These are phyloP conservation scores for Spilosoma lubricipeda DNA, from an alignment of 2,888 invertebrate genomes.

Conservation along the genomic window DNA sequence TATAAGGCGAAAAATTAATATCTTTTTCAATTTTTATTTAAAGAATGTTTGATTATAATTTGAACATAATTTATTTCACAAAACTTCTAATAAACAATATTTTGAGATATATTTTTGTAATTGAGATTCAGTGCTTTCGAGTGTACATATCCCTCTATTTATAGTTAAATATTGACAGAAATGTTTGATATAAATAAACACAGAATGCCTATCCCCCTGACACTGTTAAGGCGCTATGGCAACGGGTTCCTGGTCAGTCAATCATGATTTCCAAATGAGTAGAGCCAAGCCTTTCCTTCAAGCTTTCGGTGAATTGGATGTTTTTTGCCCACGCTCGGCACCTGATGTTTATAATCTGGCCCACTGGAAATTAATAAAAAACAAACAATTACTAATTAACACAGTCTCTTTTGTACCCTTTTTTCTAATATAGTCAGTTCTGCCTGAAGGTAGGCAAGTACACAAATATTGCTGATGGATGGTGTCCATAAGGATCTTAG, in stretches of 20 bases:
- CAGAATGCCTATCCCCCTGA: slow-evolving; percentile 7
- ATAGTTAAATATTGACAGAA: not conserved
- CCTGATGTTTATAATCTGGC: slow-evolving; percentile 88
- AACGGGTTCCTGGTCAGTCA: slow-evolving; percentile 58
- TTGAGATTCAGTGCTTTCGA: not conserved
- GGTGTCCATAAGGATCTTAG: too few species aligned
- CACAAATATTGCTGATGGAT: too few species aligned
- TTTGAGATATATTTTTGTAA: too few species aligned
- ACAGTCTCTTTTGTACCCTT: not conserved
- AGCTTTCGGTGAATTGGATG: slow-evolving; percentile 82
- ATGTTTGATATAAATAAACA: not conserved
- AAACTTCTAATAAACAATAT: too few species aligned
- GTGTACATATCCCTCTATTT: not conserved
- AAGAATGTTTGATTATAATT: too few species aligned
- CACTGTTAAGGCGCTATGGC: slow-evolving; percentile 26
- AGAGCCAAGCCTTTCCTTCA: slow-evolving; percentile 79
- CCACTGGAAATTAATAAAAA: slow-evolving; percentile 67
- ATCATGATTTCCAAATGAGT: slow-evolving; percentile 82
- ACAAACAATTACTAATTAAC: not conserved
- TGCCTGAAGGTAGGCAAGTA: too few species aligned
- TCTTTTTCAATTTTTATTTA: too few species aligned
- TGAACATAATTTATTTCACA: too few species aligned
- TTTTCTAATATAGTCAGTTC: too few species aligned
- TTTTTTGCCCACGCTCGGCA: slow-evolving; percentile 91
- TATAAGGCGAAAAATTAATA: too few species aligned